Evolutionary conservation across 2,888 invertebrate genomes (phyloP).

Genomic region (Drosophila aldrichi): DNA sequence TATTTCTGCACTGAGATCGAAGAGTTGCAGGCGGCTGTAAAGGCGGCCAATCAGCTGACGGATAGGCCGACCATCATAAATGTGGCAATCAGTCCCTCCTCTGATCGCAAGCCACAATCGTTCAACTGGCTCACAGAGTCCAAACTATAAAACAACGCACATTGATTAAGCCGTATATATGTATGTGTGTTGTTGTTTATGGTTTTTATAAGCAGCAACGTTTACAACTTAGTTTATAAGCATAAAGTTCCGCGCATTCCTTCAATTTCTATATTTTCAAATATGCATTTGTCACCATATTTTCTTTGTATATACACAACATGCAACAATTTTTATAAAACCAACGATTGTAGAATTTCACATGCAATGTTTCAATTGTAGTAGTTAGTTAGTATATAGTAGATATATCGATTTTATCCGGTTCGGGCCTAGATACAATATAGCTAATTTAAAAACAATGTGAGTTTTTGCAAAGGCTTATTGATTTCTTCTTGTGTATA

Average conservation of each 20-base stretch:
- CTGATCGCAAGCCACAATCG: slow-evolving; percentile 95
- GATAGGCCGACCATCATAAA: slow-evolving; percentile 95
- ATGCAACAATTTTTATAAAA: slow-evolving; percentile 61
- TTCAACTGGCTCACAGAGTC: slow-evolving; percentile 97
- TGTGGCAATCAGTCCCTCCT: slow-evolving; percentile 94
- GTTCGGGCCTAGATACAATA: slow-evolving; percentile 5
- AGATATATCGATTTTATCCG: background rate
- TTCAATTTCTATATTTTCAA: slow-evolving; percentile 37
- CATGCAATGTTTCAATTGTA: slow-evolving; percentile 15
- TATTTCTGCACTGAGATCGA: slow-evolving; percentile 91
- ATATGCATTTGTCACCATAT: slow-evolving; percentile 71
- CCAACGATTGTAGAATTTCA: slow-evolving; percentile 35
- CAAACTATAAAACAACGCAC: slow-evolving; percentile 88
- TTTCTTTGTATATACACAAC: slow-evolving; percentile 71
- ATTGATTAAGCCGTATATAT: background rate
- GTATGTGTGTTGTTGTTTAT: slow-evolving; percentile 18
- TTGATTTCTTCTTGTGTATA: background rate
- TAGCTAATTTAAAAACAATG: slow-evolving; percentile 4
- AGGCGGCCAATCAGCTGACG: slow-evolving; percentile 88
- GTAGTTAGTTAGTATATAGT: background rate
- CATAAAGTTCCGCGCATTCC: slow-evolving; percentile 67
- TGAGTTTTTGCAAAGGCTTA: background rate
- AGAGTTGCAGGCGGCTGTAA: slow-evolving; percentile 90
- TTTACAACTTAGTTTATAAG: slow-evolving; percentile 68
- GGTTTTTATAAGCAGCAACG: slow-evolving; percentile 50